These are phyloP conservation scores for Aeoliscus strigatus DNA, from an alignment of 2,797 vertebrate genomes.

Conservation along the genomic window DNA sequence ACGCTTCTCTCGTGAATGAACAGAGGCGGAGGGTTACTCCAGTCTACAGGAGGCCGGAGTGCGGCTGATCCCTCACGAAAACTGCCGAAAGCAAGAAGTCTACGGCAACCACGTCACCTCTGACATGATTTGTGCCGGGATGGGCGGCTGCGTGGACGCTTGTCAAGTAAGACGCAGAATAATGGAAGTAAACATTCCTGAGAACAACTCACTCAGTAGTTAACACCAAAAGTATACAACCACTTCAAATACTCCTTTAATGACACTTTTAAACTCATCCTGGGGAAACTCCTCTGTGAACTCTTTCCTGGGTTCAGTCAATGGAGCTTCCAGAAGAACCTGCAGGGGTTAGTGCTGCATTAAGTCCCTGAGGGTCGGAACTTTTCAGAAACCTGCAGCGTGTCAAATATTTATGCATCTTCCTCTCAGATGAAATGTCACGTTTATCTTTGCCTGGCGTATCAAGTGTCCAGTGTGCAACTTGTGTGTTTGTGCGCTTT, in stretches of 20 bases:
- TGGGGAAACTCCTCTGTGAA: too few species aligned
- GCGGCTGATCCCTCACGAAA: conserved; percentile 75
- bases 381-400: neutral
- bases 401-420: conserved; percentile 22
- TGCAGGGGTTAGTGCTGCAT: too few species aligned
- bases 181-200: too few species aligned
- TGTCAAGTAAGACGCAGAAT: conserved; percentile 88
- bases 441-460: conserved; percentile 16
- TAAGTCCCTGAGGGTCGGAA: too few species aligned
- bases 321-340: too few species aligned
- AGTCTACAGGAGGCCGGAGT: conserved; percentile 80
- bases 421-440: conserved; percentile 28
- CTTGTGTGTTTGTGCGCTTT: conserved; percentile 23
- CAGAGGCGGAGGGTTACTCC: conserved; percentile 78
- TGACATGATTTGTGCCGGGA: conserved; percentile 91
- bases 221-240: too few species aligned
- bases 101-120: conserved; percentile 83
- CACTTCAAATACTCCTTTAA: too few species aligned
- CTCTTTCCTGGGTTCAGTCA: too few species aligned
- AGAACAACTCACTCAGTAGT: too few species aligned
- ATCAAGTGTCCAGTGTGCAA: too few species aligned
- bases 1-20: too few species aligned
- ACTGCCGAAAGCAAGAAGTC: conserved; percentile 81
- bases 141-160: conserved; percentile 75
- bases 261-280: too few species aligned